These are phyloP conservation scores for Hemibagrus guttatus DNA, from an alignment of 2,797 vertebrate genomes.

Conservation along the genomic window DNA sequence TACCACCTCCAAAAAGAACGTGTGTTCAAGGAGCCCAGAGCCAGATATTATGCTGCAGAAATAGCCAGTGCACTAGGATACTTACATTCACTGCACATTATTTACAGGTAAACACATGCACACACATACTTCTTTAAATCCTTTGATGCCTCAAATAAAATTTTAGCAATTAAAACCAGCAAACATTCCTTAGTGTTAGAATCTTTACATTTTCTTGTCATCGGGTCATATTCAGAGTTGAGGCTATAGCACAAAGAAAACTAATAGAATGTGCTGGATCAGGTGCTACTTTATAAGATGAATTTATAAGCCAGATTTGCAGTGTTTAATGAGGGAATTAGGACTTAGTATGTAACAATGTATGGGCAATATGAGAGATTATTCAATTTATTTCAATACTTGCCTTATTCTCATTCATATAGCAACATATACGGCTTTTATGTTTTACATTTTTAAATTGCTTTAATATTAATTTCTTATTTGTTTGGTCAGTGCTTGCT, in stretches of 20 bases:
- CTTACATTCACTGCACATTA: constrained; percentile 76
- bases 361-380: background rate
- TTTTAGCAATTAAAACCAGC: background rate
- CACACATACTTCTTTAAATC: constrained; percentile 2
- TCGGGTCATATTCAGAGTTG: background rate
- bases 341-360: background rate
- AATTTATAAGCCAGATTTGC: background rate
- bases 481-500: no score
- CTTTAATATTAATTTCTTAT: background rate
- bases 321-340: background rate
- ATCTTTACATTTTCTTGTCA: background rate
- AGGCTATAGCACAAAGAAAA: background rate
- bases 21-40: constrained; percentile 73
- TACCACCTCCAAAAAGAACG: constrained; percentile 79
- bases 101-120: constrained; percentile 72
- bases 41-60: constrained; percentile 78
- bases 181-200: background rate
- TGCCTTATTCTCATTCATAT: background rate
- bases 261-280: background rate
- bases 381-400: background rate
- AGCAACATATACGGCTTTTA: background rate
- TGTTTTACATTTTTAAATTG: background rate
- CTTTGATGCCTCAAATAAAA: background rate
- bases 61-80: constrained; percentile 77
- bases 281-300: background rate